Evolutionary conservation across 2,797 vertebrate species (phyloP), one percentile per base, ranked within the genome.

Genomic region (Eospalax fontanierii): DNA sequence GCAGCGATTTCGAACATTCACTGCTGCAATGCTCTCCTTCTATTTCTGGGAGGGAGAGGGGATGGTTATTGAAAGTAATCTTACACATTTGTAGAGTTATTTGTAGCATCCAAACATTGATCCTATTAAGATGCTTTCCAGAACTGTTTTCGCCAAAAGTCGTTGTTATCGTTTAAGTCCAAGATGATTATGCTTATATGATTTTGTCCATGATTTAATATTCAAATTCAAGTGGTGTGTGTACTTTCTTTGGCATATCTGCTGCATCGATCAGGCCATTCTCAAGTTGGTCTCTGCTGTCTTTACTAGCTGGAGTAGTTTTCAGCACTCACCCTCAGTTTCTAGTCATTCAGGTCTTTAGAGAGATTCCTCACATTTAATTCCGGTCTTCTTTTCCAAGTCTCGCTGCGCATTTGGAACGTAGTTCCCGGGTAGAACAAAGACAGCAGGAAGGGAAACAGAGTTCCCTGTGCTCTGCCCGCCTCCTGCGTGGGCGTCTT

Each of bases 21-120:
- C 97, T 97, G 16, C 97, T 97, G 15, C 96, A 96, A 1, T 97
- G 83, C 98, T 99, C 0, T 98, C 98, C 97, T 12, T 99, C 99
- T 99, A 95, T 96, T 98, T 98, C 98, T 0, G 97, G 98, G 94
- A 97, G 97, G 50, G 78, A 73, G 0, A 93, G 89, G 90, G 98
- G 97, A 93, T 98, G 96, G 24, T 97, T 98, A 6, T 88, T 97
- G 95, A 98, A 97, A 96, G 90, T 97, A 95, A 98, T 96, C 43
- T 96, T 96, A 93, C 97, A 98, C 65, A 97, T 98, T 95, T 97
- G 97, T 95, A 98, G 89, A 97, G 82, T 98, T 98, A 90, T 97
- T 97, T 96, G 97, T 96, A 68, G 98, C 87, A 0, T 98, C 96
- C 9, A 68, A 73, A 94, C 94, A 74, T 95, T 85, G 22, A 88